Evolutionary conservation across 2,797 vertebrate species (phyloP), one percentile per base, ranked within the genome.

Genomic region (Hippoglossus hippoglossus): DNA sequence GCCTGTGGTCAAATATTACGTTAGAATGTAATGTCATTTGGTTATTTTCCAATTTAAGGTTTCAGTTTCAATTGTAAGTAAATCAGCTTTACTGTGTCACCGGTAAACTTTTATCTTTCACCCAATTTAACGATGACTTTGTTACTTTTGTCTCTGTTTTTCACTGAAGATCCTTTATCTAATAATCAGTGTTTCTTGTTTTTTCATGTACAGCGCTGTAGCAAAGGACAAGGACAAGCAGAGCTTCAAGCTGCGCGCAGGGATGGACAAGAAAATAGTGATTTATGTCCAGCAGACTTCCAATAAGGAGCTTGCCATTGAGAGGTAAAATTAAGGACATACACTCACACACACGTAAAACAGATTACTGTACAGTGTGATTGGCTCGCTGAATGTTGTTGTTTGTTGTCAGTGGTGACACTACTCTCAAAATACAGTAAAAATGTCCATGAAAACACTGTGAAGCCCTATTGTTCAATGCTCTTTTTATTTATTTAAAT

Each of bases 171-270:
- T 36, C 5, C 11, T 71, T 6, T 41, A 16, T 19, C 44, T 50
- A 11, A n/a, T 44, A n/a, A 36, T 2, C 16, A 51, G 5, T 59
- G 52, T n/a, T 67, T 47, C 62, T 49, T 56, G 56, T 12, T 65
- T 53, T 56, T 60, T 25, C 11, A 51, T 46, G 16, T 87, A 41
- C 91, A 99, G 98, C 74, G 96, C 97, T 7, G 98, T 99, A 68
- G 97, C 97, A 31, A 99, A 99, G 93, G 98, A 99, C 93, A 99
- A 99, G 87, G 98, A 99, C 91, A 96, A 96, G 73, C 98, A 99
- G 71, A 99, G 97, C 92, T 99, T 99, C 93, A 99, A 99, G 86
- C 94, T 99, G 21, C 97, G 97, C 25, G 96, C 98, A 24, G 98
- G 98, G 62, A 95, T 97, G 89, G 98, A 97, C 93, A 99, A 99